phyloP scores from a whole-genome alignment of 2,113 vertebrate genomes.

The Embiotoca jacksoni region DNA sequence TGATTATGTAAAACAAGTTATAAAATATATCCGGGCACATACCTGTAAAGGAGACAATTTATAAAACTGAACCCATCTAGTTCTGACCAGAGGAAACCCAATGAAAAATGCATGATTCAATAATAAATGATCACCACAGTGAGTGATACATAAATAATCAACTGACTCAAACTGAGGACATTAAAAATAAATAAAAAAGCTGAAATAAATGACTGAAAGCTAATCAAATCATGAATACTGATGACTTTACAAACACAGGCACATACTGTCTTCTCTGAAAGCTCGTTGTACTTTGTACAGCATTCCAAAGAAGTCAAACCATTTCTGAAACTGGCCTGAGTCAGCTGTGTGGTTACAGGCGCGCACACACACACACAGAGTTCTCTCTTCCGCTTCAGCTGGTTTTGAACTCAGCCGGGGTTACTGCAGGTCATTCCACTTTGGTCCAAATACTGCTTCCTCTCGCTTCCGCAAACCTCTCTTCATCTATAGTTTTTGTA shows the following conservation, averaged over 20 bases:
- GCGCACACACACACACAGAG: not conserved
- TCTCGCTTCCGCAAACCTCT: not conserved
- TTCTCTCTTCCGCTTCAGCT: not conserved
- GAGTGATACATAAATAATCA: not conserved
- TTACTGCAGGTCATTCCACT: slow-evolving; percentile 72
- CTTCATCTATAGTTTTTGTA: not conserved
- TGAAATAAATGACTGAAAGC: too few species aligned
- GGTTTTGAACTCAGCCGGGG: slow-evolving; percentile 35
- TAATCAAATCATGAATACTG: not conserved
- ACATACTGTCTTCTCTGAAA: not conserved
- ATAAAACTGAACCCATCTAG: too few species aligned
- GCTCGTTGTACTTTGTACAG: slow-evolving; percentile 38
- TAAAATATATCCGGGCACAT: not conserved
- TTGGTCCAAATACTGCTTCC: slow-evolving; percentile 47
- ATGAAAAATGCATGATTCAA: not conserved
- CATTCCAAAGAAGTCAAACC: slow-evolving; percentile 57
- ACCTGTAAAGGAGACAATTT: too few species aligned
- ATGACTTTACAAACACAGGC: not conserved
- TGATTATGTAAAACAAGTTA: not conserved
- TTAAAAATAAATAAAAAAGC: not conserved
- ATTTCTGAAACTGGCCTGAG: slow-evolving; percentile 46
- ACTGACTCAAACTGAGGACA: not conserved
- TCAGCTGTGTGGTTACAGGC: slow-evolving; percentile 27
- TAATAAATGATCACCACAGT: not conserved
- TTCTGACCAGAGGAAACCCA: too few species aligned